Evolutionary conservation across 2,113 vertebrate species (phyloP), one percentile per base, ranked within the genome.

Genomic region (Thunnus maccoyii): DNA sequence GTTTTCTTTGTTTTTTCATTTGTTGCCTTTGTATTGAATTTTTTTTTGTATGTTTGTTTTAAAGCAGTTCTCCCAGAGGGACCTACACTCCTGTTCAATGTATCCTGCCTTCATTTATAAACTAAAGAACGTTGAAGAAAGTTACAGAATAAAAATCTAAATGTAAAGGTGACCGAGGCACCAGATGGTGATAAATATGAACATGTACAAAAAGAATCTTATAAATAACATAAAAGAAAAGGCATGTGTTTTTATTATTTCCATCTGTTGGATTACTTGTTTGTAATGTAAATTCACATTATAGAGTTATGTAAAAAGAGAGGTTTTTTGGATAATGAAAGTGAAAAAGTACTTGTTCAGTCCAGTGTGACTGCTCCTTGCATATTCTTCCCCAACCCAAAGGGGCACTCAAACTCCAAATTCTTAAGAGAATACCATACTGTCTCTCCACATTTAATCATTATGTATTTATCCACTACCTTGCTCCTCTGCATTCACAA

Each of bases 401-500:
- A 76, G 60, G 17, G 46, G 27, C n/a, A 50, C 54, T 22, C 16
- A 62, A 57, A 36, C 17, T 12, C n/a, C 10, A 14, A 18, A 41
- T 25, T 20, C 30, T 20, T 13, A 10, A 30, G 3, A 20, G 55
- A 46, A 13, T 30, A 17, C 46, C 1, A 32, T 56, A 4, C 16
- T 10, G 6, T 62, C 54, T 18, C 2, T 41, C 9, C 3, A 1
- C 30, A 20, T 44, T 55, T 9, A 11, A 54, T 51, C 20, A 0
- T 25, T 30, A 15, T 27, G 0, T 55, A 56, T 70, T 16, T 16
- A 58, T 51, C 1, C 12, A 65, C 0, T 15, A n/a, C 0, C 1
- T 72, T 61, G n/a, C 2, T 67, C 27, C 12, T 78, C 18, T 75
- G 11, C 54, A 66, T 57, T 76, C 22, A 11, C 25, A 69, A 11